phyloP scores from a whole-genome alignment of 2,797 vertebrate species.

The Acanthiza pusilla region DNA sequence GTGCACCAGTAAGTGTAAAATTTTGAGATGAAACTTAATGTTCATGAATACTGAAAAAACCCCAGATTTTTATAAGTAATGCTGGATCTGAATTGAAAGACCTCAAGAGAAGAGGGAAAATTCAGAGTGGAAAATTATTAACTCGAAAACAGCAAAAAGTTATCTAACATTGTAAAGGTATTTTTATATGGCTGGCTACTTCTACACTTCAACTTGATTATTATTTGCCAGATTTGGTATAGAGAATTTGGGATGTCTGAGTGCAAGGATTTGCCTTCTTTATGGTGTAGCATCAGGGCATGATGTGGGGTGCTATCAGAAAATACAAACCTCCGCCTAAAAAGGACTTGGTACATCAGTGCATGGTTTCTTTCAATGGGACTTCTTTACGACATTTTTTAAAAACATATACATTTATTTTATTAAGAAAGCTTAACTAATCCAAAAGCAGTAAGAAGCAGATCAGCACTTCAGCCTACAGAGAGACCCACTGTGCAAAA shows the following conservation, averaged over 20 bases:
- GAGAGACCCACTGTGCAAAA: fast-evolving
- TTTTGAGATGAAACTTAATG: neutral
- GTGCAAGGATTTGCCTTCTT: neutral
- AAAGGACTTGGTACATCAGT: neutral
- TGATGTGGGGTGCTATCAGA: fast-evolving
- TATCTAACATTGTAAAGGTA: neutral
- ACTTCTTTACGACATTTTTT: too few species aligned
- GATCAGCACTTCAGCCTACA: neutral
- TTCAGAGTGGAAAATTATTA: neutral
- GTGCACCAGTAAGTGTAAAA: neutral
- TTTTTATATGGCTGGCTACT: neutral
- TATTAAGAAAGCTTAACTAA: neutral
- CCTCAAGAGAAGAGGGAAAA: neutral
- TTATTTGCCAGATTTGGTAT: neutral
- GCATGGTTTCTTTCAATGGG: fast-evolving
- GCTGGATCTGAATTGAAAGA: neutral
- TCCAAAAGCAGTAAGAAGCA: neutral
- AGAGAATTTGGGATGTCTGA: neutral
- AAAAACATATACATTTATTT: neutral
- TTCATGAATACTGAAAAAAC: neutral
- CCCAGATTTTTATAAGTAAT: neutral
- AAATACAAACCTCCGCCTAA: neutral
- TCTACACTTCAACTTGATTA: neutral
- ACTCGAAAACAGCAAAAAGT: neutral
- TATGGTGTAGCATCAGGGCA: fast-evolving